Evolutionary conservation across 2,888 invertebrate genomes (phyloP), one percentile per base, ranked within the genome.

Genomic region (Timema podura): DNA sequence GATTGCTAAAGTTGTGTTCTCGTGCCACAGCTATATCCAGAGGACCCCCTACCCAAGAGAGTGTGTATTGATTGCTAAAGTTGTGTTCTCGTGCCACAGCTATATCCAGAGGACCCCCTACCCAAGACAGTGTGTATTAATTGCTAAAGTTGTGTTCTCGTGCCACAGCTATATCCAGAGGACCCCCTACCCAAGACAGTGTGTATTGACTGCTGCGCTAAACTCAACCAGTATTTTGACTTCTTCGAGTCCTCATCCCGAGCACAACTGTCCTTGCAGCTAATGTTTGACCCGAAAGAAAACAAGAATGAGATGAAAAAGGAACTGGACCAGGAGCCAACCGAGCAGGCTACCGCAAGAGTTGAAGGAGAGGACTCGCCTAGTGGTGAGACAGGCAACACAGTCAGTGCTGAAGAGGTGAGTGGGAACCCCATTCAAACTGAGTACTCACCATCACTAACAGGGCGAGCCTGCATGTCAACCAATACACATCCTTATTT

Each of bases 171-270:
- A 13, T 76, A 75, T 68, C 75, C 74, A 3, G 76, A 78, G 64
- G 79, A 79, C 73, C 71, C 74, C 10, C 73, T 78, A 11, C 78
- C 78, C 30, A 78, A 77, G 73, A 74, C 75, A 45, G 75, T 79
- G 48, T 79, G 78, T 70, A 69, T 74, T 6, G 72, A 73, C 30
- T 79, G 79, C 69, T 78, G 75, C 68, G 71, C 72, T 45, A 78
- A 76, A 70, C 64, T 79, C 48, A 76, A 77, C 67, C 75, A 77
- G 64, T 77, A 75, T 67, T 77, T 76, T 66, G 76, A 77, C 46
- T 78, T 79, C 71, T 77, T 76, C 68, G 76, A 77, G 69, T 75
- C 74, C 51, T 76, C 77, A n/a, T 75, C 77, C 46, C 73, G 76
- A 59, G 76, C 77, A 6, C 79, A 79, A 72, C 66, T 72, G 51